Conservation (phyloP, 2,797 vertebrate species). For the Enteromius thamalakanensis region DNA sequence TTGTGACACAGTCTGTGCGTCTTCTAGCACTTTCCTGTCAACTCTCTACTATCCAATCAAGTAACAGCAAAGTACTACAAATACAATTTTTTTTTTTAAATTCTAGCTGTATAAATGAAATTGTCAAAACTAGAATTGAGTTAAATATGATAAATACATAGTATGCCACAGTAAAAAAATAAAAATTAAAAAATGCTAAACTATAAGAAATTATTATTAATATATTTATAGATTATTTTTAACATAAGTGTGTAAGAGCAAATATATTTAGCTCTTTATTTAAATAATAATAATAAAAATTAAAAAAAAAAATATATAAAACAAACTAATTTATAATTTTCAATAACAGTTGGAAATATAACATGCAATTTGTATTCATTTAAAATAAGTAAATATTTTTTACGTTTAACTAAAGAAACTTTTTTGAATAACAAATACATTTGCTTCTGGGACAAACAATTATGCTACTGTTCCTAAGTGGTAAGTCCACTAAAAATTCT, state of each 20-base stretch:
- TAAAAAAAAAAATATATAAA: background rate
- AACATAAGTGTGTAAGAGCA: background rate
- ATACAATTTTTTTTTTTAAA: too few relatives aligned
- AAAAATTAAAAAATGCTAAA: background rate
- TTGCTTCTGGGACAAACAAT: background rate
- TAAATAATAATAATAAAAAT: background rate
- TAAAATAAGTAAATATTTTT: background rate
- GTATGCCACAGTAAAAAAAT: background rate
- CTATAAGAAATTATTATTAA: background rate
- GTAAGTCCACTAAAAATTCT: background rate
- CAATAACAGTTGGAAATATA: background rate
- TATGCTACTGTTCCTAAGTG: background rate
- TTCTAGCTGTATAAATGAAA: background rate
- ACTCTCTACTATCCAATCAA: background rate
- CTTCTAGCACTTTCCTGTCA: background rate
- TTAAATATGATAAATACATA: background rate
- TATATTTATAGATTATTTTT: too few relatives aligned
- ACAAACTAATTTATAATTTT: background rate
- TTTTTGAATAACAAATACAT: background rate
- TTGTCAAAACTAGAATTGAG: background rate
- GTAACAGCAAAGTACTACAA: background rate
- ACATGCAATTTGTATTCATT: background rate
- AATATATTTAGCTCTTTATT: background rate
- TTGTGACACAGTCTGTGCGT: background rate
- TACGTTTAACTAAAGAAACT: background rate